A percentile compares a stretch with the other conserved stretches of the same genome.
Conservation (phyloP, 2,888 invertebrate genomes). For the Rugalucina vietnamica region DNA sequence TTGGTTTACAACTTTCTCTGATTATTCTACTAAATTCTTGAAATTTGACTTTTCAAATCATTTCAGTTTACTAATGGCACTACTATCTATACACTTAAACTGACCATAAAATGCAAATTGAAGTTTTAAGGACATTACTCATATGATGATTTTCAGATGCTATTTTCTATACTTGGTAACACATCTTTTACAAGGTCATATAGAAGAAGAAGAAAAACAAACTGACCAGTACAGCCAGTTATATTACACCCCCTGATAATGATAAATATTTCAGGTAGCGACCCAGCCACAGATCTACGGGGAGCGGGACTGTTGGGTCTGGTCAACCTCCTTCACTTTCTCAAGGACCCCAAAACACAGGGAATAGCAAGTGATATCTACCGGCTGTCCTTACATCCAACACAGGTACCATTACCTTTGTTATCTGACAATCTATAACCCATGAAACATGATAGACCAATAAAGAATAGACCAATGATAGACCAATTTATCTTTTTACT, state of each 20-base stretch:
- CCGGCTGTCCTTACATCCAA: conserved; percentile 84
- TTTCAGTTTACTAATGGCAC: no score
- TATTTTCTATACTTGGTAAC: not conserved
- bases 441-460: no score
- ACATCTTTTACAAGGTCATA: not conserved
- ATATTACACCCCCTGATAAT: not conserved
- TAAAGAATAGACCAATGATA: no score
- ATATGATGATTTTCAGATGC: not conserved
- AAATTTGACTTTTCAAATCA: no score
- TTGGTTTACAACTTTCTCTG: no score
- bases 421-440: no score
- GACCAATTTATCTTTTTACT: no score
- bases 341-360: conserved; percentile 78
- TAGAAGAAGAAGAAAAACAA: not conserved
- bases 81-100: no score
- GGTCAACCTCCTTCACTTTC: conserved; percentile 85
- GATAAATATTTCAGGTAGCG: conserved; percentile 82
- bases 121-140: not conserved
- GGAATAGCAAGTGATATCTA: conserved; percentile 84
- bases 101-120: no score
- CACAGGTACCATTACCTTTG: conserved; percentile 83
- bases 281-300: conserved; percentile 86
- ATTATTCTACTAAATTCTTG: no score
- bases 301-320: conserved; percentile 85
- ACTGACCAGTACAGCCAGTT: not conserved